Base-by-base conservation (phyloP, 2,797 vertebrate genomes). In the Smutsia gigantea region DNA sequence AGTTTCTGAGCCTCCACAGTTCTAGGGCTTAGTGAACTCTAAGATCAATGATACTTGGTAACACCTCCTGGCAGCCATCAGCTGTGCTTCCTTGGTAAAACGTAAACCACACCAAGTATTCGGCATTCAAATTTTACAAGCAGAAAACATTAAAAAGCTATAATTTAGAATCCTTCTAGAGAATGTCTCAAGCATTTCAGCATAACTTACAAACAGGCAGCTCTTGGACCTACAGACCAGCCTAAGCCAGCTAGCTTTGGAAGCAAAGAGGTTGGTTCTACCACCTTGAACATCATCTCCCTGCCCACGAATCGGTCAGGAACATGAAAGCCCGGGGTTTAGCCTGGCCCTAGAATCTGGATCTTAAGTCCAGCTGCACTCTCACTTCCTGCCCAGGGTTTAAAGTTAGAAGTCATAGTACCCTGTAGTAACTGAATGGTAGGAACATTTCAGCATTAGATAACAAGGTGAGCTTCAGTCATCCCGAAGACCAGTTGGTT, bases 1-100 rank as follows among this genome's bases (percentile, higher is more conserved):
- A 49, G 18, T 78, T 64, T 95, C 75, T 69, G 29, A 87, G 39
- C 27, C 90, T 87, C 39, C 34, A 72, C 81, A 94, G 92, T 10
- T 82, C 42, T 34, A 75, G 90, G 61, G 59, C 34, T 72, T 95
- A 49, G 19, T 74, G 64, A 88, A 64, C 34, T 78, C 46, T 34
- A 81, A 88, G n/a, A 75, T 51, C 39, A 49, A 42, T 11, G 57
- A 93, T n/a, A 66, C 59, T 87, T 37, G 66, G 37, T 57, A 81
- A 90, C 85, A 91, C 19, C n/a, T 88, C 21, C 77, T 72, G 37
- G 69, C 18, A 78, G 68, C 29, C 72, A 71, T 63, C 25, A 85
- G 8, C 13, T 68, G 51, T 72, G 55, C 64, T 90, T 93, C 53
- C 42, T 25, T 68, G 25, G 37, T 78, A 77, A 96, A 92, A 68